These are phyloP conservation scores for Noctuana brunneofusca DNA, from an alignment of 2,888 invertebrate genomes.

Conservation along the genomic window DNA sequence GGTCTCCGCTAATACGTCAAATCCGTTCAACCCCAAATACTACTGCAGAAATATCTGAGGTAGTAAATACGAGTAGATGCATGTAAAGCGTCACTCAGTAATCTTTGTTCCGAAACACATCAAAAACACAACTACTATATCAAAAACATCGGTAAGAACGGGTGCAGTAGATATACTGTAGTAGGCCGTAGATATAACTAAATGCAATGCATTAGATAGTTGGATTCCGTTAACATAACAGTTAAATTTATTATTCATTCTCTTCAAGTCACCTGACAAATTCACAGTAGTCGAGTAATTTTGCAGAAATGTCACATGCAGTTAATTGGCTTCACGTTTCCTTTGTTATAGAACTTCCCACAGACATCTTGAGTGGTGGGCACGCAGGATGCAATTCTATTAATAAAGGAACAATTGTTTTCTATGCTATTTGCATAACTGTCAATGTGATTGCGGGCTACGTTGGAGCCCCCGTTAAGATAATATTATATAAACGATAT, in stretches of 20 bases:
- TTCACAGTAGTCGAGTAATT: not conserved
- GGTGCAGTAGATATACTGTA: not conserved
- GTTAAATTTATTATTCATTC: not conserved
- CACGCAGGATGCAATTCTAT: not conserved
- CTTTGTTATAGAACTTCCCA: not conserved
- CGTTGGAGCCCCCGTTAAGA: not conserved
- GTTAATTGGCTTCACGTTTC: slow-evolving; percentile 3
- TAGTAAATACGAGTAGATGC: too few relatives aligned
- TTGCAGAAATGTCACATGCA: slow-evolving; percentile 3
- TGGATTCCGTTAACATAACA: not conserved
- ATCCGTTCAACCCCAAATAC: too few relatives aligned
- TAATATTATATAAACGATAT: too few relatives aligned
- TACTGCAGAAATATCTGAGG: too few relatives aligned
- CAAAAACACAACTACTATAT: too few relatives aligned
- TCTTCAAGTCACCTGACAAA: not conserved
- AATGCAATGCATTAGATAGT: not conserved
- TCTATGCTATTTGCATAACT: not conserved
- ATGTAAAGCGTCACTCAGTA: too few relatives aligned
- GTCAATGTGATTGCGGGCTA: not conserved
- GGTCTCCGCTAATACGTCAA: too few relatives aligned
- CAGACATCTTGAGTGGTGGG: not conserved
- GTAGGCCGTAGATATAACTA: too few relatives aligned
- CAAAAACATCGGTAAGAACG: not conserved
- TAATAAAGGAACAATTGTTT: not conserved
- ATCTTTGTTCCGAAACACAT: too few relatives aligned